A percentile compares a stretch with the other conserved stretches of the same genome.
These are phyloP conservation scores for Quiscalus mexicanus DNA, from an alignment of 2,113 vertebrate genomes.

Conservation along the genomic window DNA sequence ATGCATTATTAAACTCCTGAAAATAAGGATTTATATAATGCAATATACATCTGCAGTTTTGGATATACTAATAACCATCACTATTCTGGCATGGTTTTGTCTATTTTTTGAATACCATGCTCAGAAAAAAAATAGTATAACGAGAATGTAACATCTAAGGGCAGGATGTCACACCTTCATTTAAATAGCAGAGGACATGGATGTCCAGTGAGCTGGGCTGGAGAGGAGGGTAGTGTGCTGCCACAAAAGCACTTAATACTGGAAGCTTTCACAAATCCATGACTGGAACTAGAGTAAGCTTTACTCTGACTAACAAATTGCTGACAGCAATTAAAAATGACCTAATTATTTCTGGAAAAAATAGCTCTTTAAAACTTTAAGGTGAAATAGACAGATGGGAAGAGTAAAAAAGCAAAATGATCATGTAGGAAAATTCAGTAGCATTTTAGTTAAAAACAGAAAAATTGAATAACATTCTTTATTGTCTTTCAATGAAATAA, in stretches of 20 bases:
- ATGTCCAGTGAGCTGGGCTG: neutral
- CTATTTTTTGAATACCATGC: neutral
- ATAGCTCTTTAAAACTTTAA: constrained; percentile 38
- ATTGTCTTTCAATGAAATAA: constrained; percentile 32
- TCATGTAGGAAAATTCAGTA: constrained; percentile 31
- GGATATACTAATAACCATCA: neutral
- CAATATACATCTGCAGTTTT: neutral
- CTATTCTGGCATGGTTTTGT: neutral
- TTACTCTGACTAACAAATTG: constrained; percentile 45
- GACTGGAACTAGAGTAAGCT: constrained; percentile 31
- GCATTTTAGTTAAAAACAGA: constrained; percentile 20
- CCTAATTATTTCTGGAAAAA: constrained; percentile 23
- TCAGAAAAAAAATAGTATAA: neutral
- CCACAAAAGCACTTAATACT: neutral
- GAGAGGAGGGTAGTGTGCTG: neutral
- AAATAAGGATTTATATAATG: neutral
- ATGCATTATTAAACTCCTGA: neutral
- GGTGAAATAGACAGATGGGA: constrained; percentile 44
- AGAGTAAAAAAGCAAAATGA: constrained; percentile 39
- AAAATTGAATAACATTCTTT: neutral
- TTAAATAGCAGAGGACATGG: neutral
- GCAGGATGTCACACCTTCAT: neutral
- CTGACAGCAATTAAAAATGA: constrained; percentile 59
- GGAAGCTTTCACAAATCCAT: neutral
- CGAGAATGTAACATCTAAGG: neutral